Evolutionary conservation across 2,888 invertebrate species (phyloP).

Genomic region (Cordylochernes scorpioides): DNA sequence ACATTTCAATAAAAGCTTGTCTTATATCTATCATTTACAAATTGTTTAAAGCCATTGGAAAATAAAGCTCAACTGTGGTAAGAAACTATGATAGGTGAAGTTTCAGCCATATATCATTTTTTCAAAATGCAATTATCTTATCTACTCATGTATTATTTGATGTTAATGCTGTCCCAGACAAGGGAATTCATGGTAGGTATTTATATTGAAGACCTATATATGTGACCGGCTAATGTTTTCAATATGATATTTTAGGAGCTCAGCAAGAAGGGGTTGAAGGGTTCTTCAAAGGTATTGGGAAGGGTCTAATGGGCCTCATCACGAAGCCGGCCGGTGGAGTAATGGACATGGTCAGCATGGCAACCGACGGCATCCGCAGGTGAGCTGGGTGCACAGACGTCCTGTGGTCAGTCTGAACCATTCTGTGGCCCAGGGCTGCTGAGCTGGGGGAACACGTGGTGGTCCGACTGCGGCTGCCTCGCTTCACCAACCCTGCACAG

Average conservation of each 20-base stretch:
- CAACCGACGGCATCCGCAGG: slow-evolving; percentile 37
- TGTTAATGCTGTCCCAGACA: neutral
- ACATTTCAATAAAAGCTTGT: no score
- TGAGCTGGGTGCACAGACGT: no score
- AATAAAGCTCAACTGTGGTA: no score
- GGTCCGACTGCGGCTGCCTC: slow-evolving; percentile 37
- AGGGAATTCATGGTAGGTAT: neutral
- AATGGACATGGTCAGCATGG: slow-evolving; percentile 34
- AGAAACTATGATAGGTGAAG: no score
- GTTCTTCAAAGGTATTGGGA: slow-evolving; percentile 38
- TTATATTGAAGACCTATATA: no score
- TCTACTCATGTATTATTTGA: neutral
- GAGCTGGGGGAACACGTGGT: slow-evolving; percentile 35
- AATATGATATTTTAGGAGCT: slow-evolving; percentile 20
- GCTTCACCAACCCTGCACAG: slow-evolving; percentile 37
- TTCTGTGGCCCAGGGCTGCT: slow-evolving; percentile 25
- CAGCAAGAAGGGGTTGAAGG: slow-evolving; percentile 37
- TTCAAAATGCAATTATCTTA: no score
- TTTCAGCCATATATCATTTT: no score
- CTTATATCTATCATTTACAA: no score
- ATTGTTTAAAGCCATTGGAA: no score
- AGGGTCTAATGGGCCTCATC: slow-evolving; percentile 36
- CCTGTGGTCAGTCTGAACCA: no score
- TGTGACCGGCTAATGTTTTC: neutral
- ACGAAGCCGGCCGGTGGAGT: slow-evolving; percentile 32